Conservation (phyloP, 1,140 invertebrate species). For the Samia ricini region DNA sequence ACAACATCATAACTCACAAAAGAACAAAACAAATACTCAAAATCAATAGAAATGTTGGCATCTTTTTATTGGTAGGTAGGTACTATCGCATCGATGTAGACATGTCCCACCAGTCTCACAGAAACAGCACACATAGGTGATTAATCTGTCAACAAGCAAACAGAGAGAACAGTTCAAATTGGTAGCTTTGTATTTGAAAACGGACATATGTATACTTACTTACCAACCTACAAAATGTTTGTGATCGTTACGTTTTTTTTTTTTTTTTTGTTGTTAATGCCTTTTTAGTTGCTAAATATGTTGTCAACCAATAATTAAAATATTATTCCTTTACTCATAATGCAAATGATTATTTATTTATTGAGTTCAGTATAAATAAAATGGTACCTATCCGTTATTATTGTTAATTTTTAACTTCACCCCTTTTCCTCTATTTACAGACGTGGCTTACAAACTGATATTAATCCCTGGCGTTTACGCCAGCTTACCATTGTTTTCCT, state of each 20-base stretch:
- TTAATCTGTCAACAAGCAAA: slow-evolving; percentile 25
- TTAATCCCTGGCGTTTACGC: no score
- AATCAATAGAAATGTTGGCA: slow-evolving; percentile 7
- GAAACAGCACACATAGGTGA: slow-evolving; percentile 18
- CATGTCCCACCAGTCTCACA: slow-evolving; percentile 5
- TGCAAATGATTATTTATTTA: no score
- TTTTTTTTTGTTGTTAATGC: no score
- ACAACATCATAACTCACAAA: slow-evolving; percentile 1
- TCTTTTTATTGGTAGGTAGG: slow-evolving; percentile 9
- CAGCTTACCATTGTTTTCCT: no score
- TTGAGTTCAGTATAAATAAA: no score
- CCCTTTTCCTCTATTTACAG: no score
- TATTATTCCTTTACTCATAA: no score
- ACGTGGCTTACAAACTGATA: background rate
- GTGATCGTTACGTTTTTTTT: background rate
- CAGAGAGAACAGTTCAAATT: background rate
- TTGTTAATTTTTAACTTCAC: background rate
- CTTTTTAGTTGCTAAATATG: no score
- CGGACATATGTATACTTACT: no score
- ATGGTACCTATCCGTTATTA: no score
- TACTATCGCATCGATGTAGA: background rate
- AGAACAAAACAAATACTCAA: background rate
- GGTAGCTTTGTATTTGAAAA: background rate
- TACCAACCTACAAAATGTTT: no score
- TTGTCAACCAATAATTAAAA: no score